These are phyloP conservation scores for Forbesichthys papilliferus DNA, from an alignment of 2,113 vertebrate genomes.

Conservation along the genomic window DNA sequence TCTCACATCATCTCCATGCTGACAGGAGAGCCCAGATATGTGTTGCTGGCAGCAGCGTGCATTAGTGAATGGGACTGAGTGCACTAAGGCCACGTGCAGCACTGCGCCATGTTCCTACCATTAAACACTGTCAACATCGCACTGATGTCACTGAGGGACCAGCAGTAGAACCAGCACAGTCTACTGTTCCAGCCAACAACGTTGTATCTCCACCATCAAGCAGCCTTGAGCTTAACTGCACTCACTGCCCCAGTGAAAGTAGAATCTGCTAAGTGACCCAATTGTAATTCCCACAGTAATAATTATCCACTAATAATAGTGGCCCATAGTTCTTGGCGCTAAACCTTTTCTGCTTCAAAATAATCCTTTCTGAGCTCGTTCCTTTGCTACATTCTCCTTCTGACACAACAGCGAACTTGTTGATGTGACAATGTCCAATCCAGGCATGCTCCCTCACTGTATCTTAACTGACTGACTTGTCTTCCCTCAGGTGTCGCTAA, in stretches of 20 bases:
- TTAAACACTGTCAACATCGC: slow-evolving; percentile 1
- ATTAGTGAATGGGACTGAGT: slow-evolving; percentile 47
- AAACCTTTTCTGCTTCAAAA: too few species aligned
- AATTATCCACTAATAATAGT: too few species aligned
- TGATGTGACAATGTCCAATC: not conserved
- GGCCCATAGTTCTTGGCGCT: too few species aligned
- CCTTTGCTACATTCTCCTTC: not conserved
- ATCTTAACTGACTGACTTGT: slow-evolving; percentile 6
- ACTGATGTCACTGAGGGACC: too few species aligned
- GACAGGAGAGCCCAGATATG: slow-evolving; percentile 35
- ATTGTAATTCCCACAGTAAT: too few species aligned
- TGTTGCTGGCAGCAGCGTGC: slow-evolving; percentile 45
- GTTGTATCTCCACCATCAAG: too few species aligned
- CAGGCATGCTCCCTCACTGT: not conserved
- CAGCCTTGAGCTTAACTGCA: too few species aligned
- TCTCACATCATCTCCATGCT: slow-evolving; percentile 45
- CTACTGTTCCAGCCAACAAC: too few species aligned
- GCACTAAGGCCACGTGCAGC: slow-evolving; percentile 19
- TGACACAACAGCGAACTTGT: not conserved
- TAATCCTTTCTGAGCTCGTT: not conserved
- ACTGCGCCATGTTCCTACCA: slow-evolving; percentile 4
- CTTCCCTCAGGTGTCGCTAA: slow-evolving; percentile 85
- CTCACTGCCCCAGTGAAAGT: too few species aligned
- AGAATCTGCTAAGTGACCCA: too few species aligned
- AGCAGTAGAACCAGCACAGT: too few species aligned